Evolutionary conservation across 2,888 invertebrate species (phyloP).

Genomic region (Physocephala rufipes): DNA sequence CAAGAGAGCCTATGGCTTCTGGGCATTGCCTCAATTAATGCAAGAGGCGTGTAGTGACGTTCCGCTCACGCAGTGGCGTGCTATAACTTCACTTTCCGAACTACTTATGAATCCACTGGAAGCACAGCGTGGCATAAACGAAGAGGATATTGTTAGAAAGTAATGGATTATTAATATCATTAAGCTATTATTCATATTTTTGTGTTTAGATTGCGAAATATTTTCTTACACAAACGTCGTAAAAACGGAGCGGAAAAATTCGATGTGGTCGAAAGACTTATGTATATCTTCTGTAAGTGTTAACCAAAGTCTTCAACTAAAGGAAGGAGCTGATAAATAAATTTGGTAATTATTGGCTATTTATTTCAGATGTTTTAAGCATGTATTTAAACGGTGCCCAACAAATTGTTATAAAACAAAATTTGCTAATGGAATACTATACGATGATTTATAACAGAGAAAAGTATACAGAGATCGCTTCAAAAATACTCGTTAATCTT

Average conservation of each 20-base stretch:
- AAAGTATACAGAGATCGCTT: slow-evolving; percentile 39
- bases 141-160: slow-evolving; percentile 57
- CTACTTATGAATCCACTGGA: slow-evolving; percentile 56
- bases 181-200: not conserved
- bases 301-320: not conserved
- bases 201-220: slow-evolving; percentile 42
- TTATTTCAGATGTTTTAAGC: slow-evolving; percentile 48
- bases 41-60: slow-evolving; percentile 54
- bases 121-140: slow-evolving; percentile 52
- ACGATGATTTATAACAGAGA: slow-evolving; percentile 47
- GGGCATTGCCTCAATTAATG: slow-evolving; percentile 56
- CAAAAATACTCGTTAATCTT: slow-evolving; percentile 53
- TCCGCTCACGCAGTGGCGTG: slow-evolving; percentile 50
- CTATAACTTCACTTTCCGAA: slow-evolving; percentile 55
- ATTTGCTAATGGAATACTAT: slow-evolving; percentile 54
- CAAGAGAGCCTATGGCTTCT: slow-evolving; percentile 55
- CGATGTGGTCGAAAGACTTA: slow-evolving; percentile 37
- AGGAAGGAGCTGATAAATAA: not conserved
- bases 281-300: slow-evolving; percentile 47
- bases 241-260: slow-evolving; percentile 39
- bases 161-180: slow-evolving; percentile 32
- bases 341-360: no score
- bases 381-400: slow-evolving; percentile 51
- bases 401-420: slow-evolving; percentile 47
- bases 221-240: slow-evolving; percentile 45